Evolutionary conservation across 2,113 vertebrate species (phyloP), one percentile per base, ranked within the genome.

Genomic region (Grus americana): DNA sequence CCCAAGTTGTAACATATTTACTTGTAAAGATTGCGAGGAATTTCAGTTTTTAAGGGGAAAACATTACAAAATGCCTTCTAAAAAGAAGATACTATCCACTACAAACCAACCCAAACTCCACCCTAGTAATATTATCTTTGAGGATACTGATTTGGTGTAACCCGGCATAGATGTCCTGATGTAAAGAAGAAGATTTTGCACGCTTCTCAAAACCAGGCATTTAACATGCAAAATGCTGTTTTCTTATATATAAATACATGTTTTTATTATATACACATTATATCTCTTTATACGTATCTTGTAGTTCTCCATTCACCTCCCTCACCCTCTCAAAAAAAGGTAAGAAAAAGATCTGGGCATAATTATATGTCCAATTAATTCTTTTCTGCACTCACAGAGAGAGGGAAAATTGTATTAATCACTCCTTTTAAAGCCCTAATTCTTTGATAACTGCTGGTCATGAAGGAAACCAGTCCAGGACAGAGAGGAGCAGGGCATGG

Each of bases 401-500:
- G 16, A 30, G 63, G 61, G 36, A 46, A 81, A 42, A 74, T 27
- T 14, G 34, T 34, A 4, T 71, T 70, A 59, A 44, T 30, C 22
- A 29, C 9, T 80, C 62, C 59, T 79, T 85, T 24, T 38, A 80
- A 87, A 59, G 47, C 27, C 61, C 32, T 30, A 66, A 79, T 67
- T 68, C 63, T 96, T 95, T 74, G 59, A 57, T 49, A 92, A 46
- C 61, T 81, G 12, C 29, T 80, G 66, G 50, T 78, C 78, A 82
- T 4, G 49, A 68, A 90, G 44, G 30, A 87, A 85, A 93, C 27
- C 55, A 80, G 38, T 34, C 40, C 11, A 87, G 92, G 61, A 92
- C 68, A 94, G 73, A 87, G 67, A 93, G 85, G 72, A 95, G 49
- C 34, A 66, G 75, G 52, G 29, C 49, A 92, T 32, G 62, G 68